phyloP scores from a whole-genome alignment of 2,113 vertebrate species.

The Erythrocercus mccallii region DNA sequence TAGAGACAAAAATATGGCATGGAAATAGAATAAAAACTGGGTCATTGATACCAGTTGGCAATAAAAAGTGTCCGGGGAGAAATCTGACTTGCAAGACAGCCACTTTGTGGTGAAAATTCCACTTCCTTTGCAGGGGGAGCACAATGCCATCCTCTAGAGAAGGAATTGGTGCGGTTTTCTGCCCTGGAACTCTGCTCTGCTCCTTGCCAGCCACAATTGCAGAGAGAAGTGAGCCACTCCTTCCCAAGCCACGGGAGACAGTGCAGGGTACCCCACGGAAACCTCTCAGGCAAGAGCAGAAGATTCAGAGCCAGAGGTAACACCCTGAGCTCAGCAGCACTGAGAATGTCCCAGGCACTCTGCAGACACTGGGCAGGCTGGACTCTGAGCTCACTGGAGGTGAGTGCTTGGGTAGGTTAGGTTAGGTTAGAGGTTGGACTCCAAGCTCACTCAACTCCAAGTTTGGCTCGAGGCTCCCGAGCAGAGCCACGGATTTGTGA shows the following conservation, averaged over 20 bases:
- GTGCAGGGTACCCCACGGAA: not conserved
- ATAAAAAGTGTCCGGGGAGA: not conserved
- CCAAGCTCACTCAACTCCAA: too few species aligned
- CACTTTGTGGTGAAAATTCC: not conserved
- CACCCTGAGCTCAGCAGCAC: not conserved
- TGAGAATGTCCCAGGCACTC: not conserved
- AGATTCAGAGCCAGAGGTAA: not conserved
- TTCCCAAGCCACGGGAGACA: not conserved
- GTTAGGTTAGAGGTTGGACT: too few species aligned
- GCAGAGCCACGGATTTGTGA: accelerated
- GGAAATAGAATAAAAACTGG: not conserved
- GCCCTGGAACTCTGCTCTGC: not conserved
- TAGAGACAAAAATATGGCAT: not conserved
- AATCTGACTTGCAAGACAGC: not conserved
- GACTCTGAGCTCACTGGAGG: too few species aligned
- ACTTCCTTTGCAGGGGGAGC: not conserved
- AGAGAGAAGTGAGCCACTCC: not conserved
- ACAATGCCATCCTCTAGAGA: not conserved
- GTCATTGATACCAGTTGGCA: not conserved
- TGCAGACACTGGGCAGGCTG: too few species aligned
- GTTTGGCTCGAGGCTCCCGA: not conserved
- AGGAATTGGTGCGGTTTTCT: accelerated
- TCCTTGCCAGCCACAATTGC: not conserved
- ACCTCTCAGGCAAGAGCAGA: not conserved
- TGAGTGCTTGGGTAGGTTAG: too few species aligned